Conservation (phyloP, 64 coral and sea anemone genomes). For the Montipora sp. region DNA sequence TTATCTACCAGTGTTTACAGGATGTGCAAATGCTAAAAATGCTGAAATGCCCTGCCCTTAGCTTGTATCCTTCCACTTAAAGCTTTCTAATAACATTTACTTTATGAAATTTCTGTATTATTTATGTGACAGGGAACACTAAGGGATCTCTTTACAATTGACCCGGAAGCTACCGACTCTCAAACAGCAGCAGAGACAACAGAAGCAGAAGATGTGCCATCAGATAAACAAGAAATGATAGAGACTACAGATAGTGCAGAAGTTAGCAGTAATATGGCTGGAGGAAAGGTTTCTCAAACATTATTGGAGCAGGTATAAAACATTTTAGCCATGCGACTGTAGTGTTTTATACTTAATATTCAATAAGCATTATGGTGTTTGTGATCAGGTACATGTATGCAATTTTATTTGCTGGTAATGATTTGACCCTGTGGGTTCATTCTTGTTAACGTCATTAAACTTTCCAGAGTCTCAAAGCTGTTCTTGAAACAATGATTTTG, state of each 20-base stretch:
- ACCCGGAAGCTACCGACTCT: conserved; percentile 19
- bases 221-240: conserved; percentile 1
- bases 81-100: no score
- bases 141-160: conserved; percentile 74
- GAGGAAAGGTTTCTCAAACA: conserved; percentile 52
- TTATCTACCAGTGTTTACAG: no score
- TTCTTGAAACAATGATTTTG: no score
- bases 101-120: neutral
- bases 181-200: neutral
- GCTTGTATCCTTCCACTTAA: no score
- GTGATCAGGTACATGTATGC: neutral
- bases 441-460: neutral
- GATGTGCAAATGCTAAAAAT: no score
- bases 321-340: neutral
- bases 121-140: conserved; percentile 47
- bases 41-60: no score
- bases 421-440: no score
- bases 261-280: neutral
- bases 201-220: neutral
- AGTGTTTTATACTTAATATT: neutral
- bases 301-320: conserved; percentile 62
- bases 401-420: neutral
- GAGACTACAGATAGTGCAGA: conserved; percentile 11
- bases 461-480: no score
- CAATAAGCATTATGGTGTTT: neutral